Evolutionary conservation across 2,113 vertebrate species (phyloP), one percentile per base, ranked within the genome.

Genomic region (Notothenia rossii): DNA sequence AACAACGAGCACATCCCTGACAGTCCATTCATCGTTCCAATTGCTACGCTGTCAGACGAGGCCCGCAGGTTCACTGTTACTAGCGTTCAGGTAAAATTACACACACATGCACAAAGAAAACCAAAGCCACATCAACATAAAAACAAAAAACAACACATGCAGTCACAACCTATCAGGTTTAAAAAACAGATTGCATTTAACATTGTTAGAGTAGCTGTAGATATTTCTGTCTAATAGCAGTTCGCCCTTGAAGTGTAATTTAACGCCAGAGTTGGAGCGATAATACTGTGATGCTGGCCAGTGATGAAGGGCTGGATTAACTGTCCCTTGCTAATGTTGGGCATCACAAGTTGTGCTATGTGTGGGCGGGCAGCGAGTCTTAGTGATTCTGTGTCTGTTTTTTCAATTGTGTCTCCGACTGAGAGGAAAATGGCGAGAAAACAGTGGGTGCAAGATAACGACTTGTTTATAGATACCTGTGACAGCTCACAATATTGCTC

Each of bases 1-100:
- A 99, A 99, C 1, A 98, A 98, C 9, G 98, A 99, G 83, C 96
- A 99, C 79, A 97, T 99, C 94, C 98, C 98, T 1, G 98, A 99
- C 94, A 98, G 97, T 76, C 98, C 98, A 14, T 99, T 99, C 63
- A 95, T 98, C n/a, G 98, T 99, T 11, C 97, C 98, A 0, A 96
- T 99, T 25, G 98, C 98, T 49, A 97, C 97, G 0, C 95, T 96
- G 81, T 99, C 98, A 0, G 98, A 99, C 0, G 98, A 98, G 1
- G 97, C 98, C 13, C 95, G 97, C 29, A 95, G 98, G 77, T 96
- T 99, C 84, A 99, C 96, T 0, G 95, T 99, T 84, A 97, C 97
- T 83, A 98, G 97, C 90, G 96, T 99, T 74, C 97, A 99, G 97
- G 98, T 99, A 73, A 62, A 83, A 69, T 20, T 22, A 9, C 63